Evolutionary conservation across 2,113 vertebrate species (phyloP).

Genomic region (Eptesicus fuscus): DNA sequence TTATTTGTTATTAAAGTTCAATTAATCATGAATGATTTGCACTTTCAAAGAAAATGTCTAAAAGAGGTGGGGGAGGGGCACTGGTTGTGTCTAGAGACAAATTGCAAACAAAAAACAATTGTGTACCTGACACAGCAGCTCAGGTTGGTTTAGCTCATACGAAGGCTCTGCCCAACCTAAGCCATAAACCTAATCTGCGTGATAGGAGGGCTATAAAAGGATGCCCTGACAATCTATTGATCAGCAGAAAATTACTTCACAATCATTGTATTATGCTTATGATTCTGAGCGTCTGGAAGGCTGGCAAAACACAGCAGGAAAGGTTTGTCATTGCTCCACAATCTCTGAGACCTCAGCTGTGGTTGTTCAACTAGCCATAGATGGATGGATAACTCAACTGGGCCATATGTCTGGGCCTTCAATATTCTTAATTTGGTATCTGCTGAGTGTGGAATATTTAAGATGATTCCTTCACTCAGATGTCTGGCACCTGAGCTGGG

Average conservation of each 20-base stretch:
- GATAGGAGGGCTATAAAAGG: not conserved
- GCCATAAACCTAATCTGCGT: not conserved
- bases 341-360: not conserved
- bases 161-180: not conserved
- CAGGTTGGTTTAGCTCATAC: not conserved
- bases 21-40: not conserved
- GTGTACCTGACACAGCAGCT: not conserved
- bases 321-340: not conserved
- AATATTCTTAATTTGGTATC: not conserved
- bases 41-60: not conserved
- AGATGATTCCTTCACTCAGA: not conserved
- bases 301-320: not conserved
- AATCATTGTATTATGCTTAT: not conserved
- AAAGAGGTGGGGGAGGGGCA: too few relatives aligned
- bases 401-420: not conserved
- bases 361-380: not conserved
- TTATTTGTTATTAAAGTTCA: slow-evolving; percentile 3
- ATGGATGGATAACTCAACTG: not conserved
- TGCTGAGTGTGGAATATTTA: not conserved
- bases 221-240: not conserved
- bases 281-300: not conserved
- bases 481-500: not conserved
- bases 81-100: not conserved
- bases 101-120: not conserved
- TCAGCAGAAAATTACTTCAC: not conserved